Base-by-base conservation (phyloP, 2,797 vertebrate species). In the Heliangelus exortis region DNA sequence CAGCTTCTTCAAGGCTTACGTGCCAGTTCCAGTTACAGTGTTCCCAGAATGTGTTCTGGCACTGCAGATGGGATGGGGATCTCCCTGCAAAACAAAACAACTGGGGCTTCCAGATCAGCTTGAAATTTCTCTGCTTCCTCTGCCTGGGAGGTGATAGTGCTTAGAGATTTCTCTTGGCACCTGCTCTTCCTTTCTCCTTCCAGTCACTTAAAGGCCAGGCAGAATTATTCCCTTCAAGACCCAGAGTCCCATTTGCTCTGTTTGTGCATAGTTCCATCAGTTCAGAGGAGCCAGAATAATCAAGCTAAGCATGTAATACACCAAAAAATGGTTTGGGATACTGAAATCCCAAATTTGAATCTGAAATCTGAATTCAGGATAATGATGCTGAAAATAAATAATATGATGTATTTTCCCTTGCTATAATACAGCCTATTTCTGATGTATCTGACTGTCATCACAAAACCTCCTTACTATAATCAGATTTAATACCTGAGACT, bases 31-130 rank as follows among this genome's bases (percentile, higher is more conserved):
- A 84, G 74, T 77, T 88, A 71, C 94, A 95, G 78, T 12, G 34
- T 81, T 96, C 89, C 48, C 80, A 88, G 83, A 63, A 19, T 89
- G 89, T 92, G 63, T 91, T 86, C 74, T 91, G 85, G 67, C 89
- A 75, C 74, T 72, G 74, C 61, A 84, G 83, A 75, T 76, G 77
- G 71, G 67, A 86, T 74, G 87, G 83, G 85, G 80, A 93, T 96
- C 91, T 92, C 92, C 91, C 57, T 79, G 71, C 33, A 92, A 94
- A 91, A 88, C 61, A 58, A 82, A 93, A 84, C 55, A 90, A 89
- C 53, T 80, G 71, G 59, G 41, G 16, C 45, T 88, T 91, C 83
- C 91, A 91, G 76, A 81, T 79, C 87, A 87, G 55, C 61, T 77
- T 78, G 89, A 91, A 93, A 74, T 79, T 6, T 1, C 10, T 53